A percentile compares a stretch with the other conserved stretches of the same genome.
Conservation (phyloP, 2,888 invertebrate genomes). For the Nemotelus nigrinus region DNA sequence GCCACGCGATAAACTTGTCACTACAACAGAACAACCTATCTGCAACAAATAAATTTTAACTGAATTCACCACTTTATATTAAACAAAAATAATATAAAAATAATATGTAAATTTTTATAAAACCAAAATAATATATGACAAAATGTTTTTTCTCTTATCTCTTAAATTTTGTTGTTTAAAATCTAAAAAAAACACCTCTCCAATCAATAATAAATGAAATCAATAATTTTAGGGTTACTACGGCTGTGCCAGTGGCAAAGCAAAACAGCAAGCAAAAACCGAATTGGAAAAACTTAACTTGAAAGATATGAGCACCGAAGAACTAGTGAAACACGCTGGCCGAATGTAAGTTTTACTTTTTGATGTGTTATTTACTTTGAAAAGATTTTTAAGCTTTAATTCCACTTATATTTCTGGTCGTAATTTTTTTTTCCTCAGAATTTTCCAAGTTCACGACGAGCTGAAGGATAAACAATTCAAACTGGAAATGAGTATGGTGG, state of each 20-base stretch:
- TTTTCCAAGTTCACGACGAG: slow-evolving; percentile 91
- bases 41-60: too few relatives aligned
- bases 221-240: slow-evolving; percentile 80
- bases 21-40: too few relatives aligned
- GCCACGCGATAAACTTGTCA: too few relatives aligned
- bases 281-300: slow-evolving; percentile 98
- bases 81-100: too few relatives aligned
- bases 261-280: slow-evolving; percentile 98
- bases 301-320: slow-evolving; percentile 82
- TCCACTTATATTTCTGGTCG: background rate
- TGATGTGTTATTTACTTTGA: slow-evolving; percentile 26
- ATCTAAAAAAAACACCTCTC: too few relatives aligned
- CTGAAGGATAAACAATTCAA: slow-evolving; percentile 88
- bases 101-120: too few relatives aligned
- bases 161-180: too few relatives aligned
- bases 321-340: slow-evolving; percentile 93
- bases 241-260: slow-evolving; percentile 98
- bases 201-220: too few relatives aligned
- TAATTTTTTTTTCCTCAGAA: slow-evolving; percentile 56
- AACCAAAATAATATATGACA: too few relatives aligned
- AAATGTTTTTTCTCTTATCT: too few relatives aligned
- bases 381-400: background rate
- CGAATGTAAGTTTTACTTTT: slow-evolving; percentile 75
- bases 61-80: too few relatives aligned
- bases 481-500: slow-evolving; percentile 94